Evolutionary conservation across 2,113 vertebrate species (phyloP).

Genomic region (Gymnogyps californianus): DNA sequence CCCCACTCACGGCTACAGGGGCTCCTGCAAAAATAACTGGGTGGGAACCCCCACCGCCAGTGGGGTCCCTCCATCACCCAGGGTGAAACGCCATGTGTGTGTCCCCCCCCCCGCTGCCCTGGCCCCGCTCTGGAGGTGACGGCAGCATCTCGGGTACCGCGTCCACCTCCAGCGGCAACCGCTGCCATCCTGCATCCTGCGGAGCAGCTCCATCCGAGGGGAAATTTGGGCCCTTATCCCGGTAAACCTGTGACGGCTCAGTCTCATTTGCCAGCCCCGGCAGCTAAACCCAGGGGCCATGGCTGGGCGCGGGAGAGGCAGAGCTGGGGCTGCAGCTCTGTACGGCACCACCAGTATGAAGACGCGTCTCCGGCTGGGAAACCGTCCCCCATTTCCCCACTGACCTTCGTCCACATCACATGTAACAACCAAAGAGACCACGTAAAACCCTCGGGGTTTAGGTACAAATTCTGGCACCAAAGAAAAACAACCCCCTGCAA

Average conservation of each 20-base stretch:
- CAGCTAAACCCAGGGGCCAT: neutral
- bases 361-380: neutral
- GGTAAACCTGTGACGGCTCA: neutral
- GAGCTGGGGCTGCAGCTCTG: neutral
- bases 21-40: slow-evolving; percentile 45
- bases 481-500: slow-evolving; percentile 35
- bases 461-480: slow-evolving; percentile 74
- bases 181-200: neutral
- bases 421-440: neutral
- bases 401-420: neutral
- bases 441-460: slow-evolving; percentile 63
- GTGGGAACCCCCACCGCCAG: neutral
- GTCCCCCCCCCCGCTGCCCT: neutral
- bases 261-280: neutral
- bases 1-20: neutral
- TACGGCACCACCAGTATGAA: neutral
- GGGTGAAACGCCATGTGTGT: neutral
- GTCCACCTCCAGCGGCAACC: accelerated
- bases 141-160: neutral
- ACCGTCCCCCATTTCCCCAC: accelerated
- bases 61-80: neutral
- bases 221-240: neutral
- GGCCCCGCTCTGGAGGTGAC: accelerated
- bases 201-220: neutral
- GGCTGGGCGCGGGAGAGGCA: neutral